Base-by-base conservation (phyloP, 2,888 invertebrate species). In the Dynastes hyllus region DNA sequence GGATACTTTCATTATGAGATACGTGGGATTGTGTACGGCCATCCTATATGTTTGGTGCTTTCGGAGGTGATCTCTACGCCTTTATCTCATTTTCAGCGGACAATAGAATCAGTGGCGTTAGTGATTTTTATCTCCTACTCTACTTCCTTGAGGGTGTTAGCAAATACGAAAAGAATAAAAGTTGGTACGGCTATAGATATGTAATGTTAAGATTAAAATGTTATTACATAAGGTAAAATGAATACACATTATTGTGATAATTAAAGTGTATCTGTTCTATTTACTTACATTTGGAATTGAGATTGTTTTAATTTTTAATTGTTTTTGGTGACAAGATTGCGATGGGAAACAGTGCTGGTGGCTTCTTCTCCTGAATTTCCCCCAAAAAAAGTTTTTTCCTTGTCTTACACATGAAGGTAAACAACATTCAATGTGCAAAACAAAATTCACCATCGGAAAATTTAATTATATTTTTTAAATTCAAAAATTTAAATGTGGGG, bases 41-140 rank as follows among this genome's bases (percentile, higher is more conserved):
- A 45, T 13, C 67, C 67, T 67, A 67, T 45, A 50, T 67, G 67
- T 67, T 50, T 67, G 45, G 22, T 45, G 45, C 22, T 50, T 45
- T 67, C n/a, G 8, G 50, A 67, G 13, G n/a, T 16, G 29, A 55
- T 65, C 37, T 50, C 45, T n/a, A 16, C 50, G 67, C 67, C 51
- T 67, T 67, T 67, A 67, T 67, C 67, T 67, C 67, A 67, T 67
- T 67, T 50, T 45, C 67, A 67, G n/a, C 50, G 67, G 50, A 67
- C 50, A 67, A 67, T 50, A 50, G 50, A 67, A 45, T 67, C 45
- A 50, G n/a, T n/a, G 50, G 50, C 45, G 50, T 67, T 67, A 50
- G 50, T 50, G 67, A 67, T 67, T 67, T 51, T 67, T 50, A 67
- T 67, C 67, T 67, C 22, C 27, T 32, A 32, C 50, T 67, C 45